A percentile compares a stretch with the other conserved stretches of the same genome.
Evolutionary conservation across 2,797 vertebrate species (phyloP).

Genomic region (Lepidocolaptes lacrymiger): DNA sequence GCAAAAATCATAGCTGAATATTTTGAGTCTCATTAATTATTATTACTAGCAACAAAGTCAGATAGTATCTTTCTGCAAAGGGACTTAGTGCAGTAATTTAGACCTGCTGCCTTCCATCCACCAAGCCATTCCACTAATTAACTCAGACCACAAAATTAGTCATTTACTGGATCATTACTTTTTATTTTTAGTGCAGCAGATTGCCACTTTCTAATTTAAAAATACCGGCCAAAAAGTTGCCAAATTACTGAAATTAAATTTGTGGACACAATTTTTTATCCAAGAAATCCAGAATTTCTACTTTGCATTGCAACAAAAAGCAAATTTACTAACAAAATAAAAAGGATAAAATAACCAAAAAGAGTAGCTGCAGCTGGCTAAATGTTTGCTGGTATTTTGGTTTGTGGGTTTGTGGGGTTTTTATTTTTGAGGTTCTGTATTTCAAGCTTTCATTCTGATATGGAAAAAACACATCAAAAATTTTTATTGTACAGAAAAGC

Average conservation of each 20-base stretch:
- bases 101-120: background rate
- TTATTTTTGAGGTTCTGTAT: background rate
- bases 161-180: slow-evolving; percentile 22
- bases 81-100: slow-evolving; percentile 20
- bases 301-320: background rate
- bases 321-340: background rate
- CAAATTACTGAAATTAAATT: background rate
- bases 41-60: slow-evolving; percentile 48
- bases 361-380: background rate
- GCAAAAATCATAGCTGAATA: background rate
- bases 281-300: background rate
- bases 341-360: background rate
- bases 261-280: background rate
- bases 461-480: background rate
- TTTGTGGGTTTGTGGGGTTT: background rate
- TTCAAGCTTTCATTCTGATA: background rate
- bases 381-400: background rate
- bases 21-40: slow-evolving; percentile 50
- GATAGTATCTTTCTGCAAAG: slow-evolving; percentile 53
- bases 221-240: background rate
- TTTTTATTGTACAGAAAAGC: background rate
- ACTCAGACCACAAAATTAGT: slow-evolving; percentile 57
- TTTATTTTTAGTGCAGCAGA: slow-evolving; percentile 27
- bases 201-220: slow-evolving; percentile 17
- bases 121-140: slow-evolving; percentile 34